Evolutionary conservation across 2,113 vertebrate genomes (phyloP).

Genomic region (Chaenocephalus aceratus): DNA sequence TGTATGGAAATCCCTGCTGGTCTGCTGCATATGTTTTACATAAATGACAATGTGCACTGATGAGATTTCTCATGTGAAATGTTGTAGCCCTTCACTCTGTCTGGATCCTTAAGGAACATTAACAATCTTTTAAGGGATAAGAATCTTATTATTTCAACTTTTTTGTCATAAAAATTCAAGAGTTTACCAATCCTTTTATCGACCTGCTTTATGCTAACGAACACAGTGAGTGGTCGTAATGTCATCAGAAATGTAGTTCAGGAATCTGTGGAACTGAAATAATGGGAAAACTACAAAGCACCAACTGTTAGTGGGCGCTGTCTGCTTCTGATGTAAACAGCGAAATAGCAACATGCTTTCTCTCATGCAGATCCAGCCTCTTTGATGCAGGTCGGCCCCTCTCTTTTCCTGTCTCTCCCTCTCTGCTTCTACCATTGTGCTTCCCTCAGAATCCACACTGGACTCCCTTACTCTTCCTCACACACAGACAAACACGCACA

Average conservation of each 20-base stretch:
- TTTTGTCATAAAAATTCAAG: background rate
- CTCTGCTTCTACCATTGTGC: constrained; percentile 60
- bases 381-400: constrained; percentile 71
- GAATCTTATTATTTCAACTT: background rate
- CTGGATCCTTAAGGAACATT: background rate
- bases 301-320: constrained; percentile 33
- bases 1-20: background rate
- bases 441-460: constrained; percentile 55
- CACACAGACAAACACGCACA: constrained; percentile 30
- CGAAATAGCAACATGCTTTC: constrained; percentile 65
- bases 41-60: background rate
- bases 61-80: background rate
- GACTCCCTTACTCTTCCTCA: constrained; percentile 43
- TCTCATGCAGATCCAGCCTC: constrained; percentile 68
- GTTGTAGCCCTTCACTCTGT: background rate
- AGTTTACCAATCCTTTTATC: background rate
- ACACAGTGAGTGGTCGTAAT: background rate
- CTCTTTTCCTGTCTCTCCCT: constrained; percentile 52
- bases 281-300: constrained; percentile 50
- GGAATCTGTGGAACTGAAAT: constrained; percentile 42
- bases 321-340: constrained; percentile 52
- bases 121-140: background rate
- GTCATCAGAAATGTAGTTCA: background rate
- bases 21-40: constrained; percentile 28
- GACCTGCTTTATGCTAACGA: background rate